Evolutionary conservation across 2,797 vertebrate species (phyloP).

Genomic region (Hephaestus fuliginosus): DNA sequence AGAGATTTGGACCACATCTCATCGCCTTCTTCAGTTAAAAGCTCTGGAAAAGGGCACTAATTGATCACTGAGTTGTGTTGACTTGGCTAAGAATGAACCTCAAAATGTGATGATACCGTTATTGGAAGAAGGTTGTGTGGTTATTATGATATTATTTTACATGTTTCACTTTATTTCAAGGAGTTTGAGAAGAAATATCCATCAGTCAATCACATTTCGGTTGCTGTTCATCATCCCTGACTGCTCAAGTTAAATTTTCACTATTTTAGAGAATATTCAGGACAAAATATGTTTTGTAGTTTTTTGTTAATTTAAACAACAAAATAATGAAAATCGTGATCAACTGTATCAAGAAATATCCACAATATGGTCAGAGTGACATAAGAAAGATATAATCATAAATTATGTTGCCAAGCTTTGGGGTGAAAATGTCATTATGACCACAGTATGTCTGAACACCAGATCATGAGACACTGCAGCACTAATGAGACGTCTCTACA

Average conservation of each 20-base stretch:
- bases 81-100: not conserved
- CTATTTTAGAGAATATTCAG: not conserved
- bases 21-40: not conserved
- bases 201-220: not conserved
- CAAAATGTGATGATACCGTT: not conserved
- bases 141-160: not conserved
- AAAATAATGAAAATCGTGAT: not conserved
- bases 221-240: not conserved
- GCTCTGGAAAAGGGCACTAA: not conserved
- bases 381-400: not conserved
- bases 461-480: conserved; percentile 7
- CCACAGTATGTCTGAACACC: conserved; percentile 4
- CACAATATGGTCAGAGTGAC: not conserved
- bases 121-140: not conserved
- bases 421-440: conserved; percentile 1
- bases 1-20: not conserved
- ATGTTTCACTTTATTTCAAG: not conserved
- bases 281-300: not conserved
- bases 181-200: not conserved
- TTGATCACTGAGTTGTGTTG: not conserved
- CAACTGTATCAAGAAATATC: not conserved
- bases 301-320: not conserved
- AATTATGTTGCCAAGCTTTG: not conserved
- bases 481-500: not conserved
- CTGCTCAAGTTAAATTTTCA: not conserved